These are phyloP conservation scores for Diarsia mendica DNA, from an alignment of 2,888 invertebrate species.

Conservation along the genomic window DNA sequence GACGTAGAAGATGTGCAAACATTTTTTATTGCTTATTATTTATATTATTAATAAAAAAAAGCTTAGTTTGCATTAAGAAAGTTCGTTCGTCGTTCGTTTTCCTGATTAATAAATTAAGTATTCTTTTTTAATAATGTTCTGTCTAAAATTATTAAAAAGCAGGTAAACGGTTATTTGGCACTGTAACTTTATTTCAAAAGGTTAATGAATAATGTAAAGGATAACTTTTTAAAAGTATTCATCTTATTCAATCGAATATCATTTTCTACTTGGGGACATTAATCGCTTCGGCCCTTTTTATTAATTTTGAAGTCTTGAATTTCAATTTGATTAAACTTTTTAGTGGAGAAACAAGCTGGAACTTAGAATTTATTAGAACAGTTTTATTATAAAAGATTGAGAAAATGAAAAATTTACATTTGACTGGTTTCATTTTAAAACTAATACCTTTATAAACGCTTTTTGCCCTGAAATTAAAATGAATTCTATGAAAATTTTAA, in stretches of 20 bases:
- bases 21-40: too few species aligned
- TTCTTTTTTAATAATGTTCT: too few species aligned
- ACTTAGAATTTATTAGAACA: conserved; percentile 15
- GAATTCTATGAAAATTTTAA: not conserved
- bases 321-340: conserved; percentile 40
- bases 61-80: too few species aligned
- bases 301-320: conserved; percentile 22
- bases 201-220: conserved; percentile 8
- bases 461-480: not conserved
- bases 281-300: conserved; percentile 24
- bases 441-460: not conserved
- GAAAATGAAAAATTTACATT: not conserved
- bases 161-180: not conserved
- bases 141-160: too few species aligned
- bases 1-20: not conserved
- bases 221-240: not conserved
- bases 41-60: too few species aligned
- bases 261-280: conserved; percentile 18
- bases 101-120: too few species aligned
- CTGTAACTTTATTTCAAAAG: not conserved
- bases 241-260: conserved; percentile 34
- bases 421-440: not conserved
- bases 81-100: not conserved
- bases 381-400: conserved; percentile 17
- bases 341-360: conserved; percentile 8